Evolutionary conservation across 2,888 invertebrate genomes (phyloP).

Genomic region (Calameuta filiformis): DNA sequence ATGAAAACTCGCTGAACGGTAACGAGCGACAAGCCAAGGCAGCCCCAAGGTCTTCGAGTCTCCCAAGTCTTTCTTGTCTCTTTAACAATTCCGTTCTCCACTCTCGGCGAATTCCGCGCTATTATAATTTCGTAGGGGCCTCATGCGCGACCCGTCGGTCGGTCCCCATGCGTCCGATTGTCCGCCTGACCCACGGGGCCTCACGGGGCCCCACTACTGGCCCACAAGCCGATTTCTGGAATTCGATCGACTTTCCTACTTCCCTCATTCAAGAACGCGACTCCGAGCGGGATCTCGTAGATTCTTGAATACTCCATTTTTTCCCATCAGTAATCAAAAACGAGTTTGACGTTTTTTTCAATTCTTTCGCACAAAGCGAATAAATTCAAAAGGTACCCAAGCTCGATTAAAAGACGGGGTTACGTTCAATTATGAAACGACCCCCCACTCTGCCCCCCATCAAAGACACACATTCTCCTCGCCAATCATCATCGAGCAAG

Average conservation of each 20-base stretch:
- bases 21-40: neutral
- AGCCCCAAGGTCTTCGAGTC: conserved; percentile 1
- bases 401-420: neutral
- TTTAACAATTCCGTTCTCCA: neutral
- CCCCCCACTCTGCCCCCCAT: no score
- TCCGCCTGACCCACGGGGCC: neutral
- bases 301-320: no score
- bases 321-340: neutral
- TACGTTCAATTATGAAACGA: neutral
- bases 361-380: neutral
- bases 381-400: neutral
- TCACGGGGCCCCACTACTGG: neutral
- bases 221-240: conserved; percentile 3
- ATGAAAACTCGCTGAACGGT: neutral
- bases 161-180: neutral
- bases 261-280: neutral
- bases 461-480: neutral
- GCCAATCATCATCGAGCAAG: neutral
- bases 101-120: neutral
- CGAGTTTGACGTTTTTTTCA: neutral
- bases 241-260: neutral
- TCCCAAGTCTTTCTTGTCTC: neutral
- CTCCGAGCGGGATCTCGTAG: neutral
- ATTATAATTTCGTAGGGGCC: neutral
- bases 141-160: neutral